A percentile compares a stretch with the other conserved stretches of the same genome.
Conservation (phyloP, 2,888 invertebrate species). For the Camptogramma bilineatum region DNA sequence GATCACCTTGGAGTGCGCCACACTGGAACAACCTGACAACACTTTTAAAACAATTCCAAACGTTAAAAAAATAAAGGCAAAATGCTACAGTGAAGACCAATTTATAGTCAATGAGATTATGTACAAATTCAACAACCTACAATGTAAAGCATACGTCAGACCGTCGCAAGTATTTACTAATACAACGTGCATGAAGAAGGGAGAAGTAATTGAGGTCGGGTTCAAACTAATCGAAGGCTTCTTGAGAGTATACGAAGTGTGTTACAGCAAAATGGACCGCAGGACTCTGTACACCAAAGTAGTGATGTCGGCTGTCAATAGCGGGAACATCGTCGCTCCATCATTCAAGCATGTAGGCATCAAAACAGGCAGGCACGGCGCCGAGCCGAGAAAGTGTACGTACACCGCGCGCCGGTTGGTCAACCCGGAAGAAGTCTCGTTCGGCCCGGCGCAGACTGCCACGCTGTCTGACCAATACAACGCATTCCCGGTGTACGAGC, state of each 20-base stretch:
- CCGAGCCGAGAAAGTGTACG: constrained; percentile 14
- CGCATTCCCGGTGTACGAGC: constrained; percentile 29
- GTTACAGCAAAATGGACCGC: constrained; percentile 26
- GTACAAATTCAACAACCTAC: constrained; percentile 33
- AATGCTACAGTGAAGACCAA: constrained; percentile 36
- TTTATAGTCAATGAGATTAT: constrained; percentile 34
- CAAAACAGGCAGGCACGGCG: neutral
- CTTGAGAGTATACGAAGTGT: constrained; percentile 33
- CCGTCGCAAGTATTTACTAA: constrained; percentile 17
- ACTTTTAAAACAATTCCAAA: constrained; percentile 30
- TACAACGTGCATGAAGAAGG: constrained; percentile 17
- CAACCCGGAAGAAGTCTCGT: constrained; percentile 21
- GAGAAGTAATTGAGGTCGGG: constrained; percentile 30
- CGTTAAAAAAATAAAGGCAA: constrained; percentile 27
- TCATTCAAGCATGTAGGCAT: constrained; percentile 11
- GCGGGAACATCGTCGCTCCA: constrained; percentile 20
- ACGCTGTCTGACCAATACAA: constrained; percentile 28
- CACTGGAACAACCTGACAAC: constrained; percentile 25
- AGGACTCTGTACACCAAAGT: constrained; percentile 25
- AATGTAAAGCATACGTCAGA: constrained; percentile 30
- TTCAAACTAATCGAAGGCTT: constrained; percentile 28
- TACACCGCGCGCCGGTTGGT: constrained; percentile 19
- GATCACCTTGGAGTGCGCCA: constrained; percentile 33
- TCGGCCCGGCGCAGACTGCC: constrained; percentile 32
- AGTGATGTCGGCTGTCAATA: constrained; percentile 16